Evolutionary conservation across 2,888 invertebrate species (phyloP).

Genomic region (Papilio protenor): DNA sequence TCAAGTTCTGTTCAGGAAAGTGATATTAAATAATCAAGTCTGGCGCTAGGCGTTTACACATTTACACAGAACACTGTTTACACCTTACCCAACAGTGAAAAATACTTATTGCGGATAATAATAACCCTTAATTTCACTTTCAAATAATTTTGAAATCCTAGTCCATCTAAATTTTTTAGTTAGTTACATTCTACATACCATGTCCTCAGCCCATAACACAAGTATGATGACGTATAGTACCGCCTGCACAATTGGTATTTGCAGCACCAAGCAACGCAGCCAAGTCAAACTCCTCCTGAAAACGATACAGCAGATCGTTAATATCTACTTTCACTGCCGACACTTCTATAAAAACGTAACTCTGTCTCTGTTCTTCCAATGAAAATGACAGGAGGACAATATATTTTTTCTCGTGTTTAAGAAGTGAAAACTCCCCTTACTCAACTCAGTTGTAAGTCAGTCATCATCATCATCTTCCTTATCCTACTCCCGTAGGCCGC

Average conservation of each 20-base stretch:
- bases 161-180: too few species aligned
- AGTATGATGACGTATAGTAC: constrained; percentile 84
- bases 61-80: too few species aligned
- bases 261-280: constrained; percentile 86
- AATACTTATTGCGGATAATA: too few species aligned
- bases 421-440: not conserved
- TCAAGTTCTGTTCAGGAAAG: too few species aligned
- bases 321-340: not conserved
- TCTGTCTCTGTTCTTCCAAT: not conserved
- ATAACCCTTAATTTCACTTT: too few species aligned
- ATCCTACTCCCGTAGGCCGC: too few species aligned
- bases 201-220: constrained; percentile 86
- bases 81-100: too few species aligned
- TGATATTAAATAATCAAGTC: too few species aligned
- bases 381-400: not conserved
- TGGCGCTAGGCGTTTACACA: too few species aligned
- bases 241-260: constrained; percentile 88
- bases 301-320: constrained; percentile 49
- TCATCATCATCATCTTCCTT: not conserved
- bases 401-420: not conserved
- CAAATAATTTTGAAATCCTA: too few species aligned
- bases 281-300: constrained; percentile 81
- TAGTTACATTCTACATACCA: constrained; percentile 74
- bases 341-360: not conserved
- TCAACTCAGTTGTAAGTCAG: constrained; percentile 13